Conservation (phyloP, 2,113 vertebrate species). For the Perca schrenkii region DNA sequence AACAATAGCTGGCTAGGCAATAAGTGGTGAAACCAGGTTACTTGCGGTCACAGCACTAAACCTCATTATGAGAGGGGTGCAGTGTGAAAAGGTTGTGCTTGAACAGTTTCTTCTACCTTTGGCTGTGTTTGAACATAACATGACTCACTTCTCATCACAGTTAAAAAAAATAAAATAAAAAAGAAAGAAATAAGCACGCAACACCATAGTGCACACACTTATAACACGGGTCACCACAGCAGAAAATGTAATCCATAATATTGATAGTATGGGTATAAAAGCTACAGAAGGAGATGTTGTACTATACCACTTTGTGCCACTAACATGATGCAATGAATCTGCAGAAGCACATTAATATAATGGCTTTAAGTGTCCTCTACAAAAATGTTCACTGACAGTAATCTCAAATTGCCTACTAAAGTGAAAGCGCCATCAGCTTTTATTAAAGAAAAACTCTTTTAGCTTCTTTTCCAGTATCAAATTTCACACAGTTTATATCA, state of each 20-base stretch:
- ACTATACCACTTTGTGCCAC: background rate
- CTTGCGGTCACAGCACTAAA: conserved; percentile 29
- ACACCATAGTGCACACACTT: background rate
- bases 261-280: too few relatives aligned
- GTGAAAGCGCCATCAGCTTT: conserved; percentile 1
- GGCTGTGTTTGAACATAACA: background rate
- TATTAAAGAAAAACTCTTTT: background rate
- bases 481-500: conserved; percentile 6
- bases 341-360: background rate
- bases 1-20: conserved; percentile 68
- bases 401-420: background rate
- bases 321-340: background rate
- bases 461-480: background rate
- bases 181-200: background rate
- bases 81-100: conserved; percentile 7
- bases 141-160: conserved; percentile 1
- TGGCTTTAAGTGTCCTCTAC: background rate
- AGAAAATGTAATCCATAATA: background rate
- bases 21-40: conserved; percentile 54
- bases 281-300: background rate
- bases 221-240: background rate
- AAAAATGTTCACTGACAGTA: background rate
- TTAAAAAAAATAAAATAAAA: background rate
- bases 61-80: conserved; percentile 23
- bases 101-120: conserved; percentile 21